These are phyloP conservation scores for Apoda limacodes DNA, from an alignment of 2,888 invertebrate species.

Conservation along the genomic window DNA sequence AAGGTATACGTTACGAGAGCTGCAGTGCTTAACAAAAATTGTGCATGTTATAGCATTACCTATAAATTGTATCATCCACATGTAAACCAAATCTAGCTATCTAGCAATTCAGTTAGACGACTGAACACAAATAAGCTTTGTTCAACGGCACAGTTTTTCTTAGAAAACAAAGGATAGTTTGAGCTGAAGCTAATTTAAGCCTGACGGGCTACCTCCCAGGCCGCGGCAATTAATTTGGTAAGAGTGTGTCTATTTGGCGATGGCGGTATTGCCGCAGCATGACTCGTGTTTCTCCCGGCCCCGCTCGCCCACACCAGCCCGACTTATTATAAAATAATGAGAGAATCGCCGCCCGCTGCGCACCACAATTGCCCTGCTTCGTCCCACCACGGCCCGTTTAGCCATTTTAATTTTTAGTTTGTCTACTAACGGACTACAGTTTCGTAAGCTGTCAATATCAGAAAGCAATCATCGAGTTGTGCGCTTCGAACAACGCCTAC, in stretches of 20 bases:
- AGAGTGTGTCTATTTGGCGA: conserved; percentile 48
- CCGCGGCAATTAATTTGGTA: conserved; percentile 61
- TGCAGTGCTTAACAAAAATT: too few species aligned
- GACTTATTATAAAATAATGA: conserved; percentile 70
- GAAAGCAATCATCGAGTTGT: conserved; percentile 33
- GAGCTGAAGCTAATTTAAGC: too few species aligned
- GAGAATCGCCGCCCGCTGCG: conserved; percentile 64
- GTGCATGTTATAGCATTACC: too few species aligned
- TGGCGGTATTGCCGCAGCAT: conserved; percentile 53
- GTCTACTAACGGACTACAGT: conserved; percentile 58
- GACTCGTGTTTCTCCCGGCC: conserved; percentile 57
- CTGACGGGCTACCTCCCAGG: conserved; percentile 59
- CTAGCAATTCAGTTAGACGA: too few species aligned
- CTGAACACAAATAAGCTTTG: too few species aligned
- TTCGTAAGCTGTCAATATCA: conserved; percentile 48
- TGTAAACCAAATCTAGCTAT: too few species aligned
- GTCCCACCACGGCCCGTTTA: conserved; percentile 59
- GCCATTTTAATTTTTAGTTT: conserved; percentile 69
- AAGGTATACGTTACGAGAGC: too few species aligned
- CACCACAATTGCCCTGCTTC: conserved; percentile 66
- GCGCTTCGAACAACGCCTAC: conserved; percentile 41
- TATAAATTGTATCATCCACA: too few species aligned
- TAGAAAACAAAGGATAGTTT: too few species aligned
- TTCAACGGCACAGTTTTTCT: too few species aligned
- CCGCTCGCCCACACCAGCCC: conserved; percentile 40